Percentiles rank a stretch among this genome's conserved stretches.
Conservation (phyloP, 2,888 invertebrate species). For the Hyposoter dolosus region DNA sequence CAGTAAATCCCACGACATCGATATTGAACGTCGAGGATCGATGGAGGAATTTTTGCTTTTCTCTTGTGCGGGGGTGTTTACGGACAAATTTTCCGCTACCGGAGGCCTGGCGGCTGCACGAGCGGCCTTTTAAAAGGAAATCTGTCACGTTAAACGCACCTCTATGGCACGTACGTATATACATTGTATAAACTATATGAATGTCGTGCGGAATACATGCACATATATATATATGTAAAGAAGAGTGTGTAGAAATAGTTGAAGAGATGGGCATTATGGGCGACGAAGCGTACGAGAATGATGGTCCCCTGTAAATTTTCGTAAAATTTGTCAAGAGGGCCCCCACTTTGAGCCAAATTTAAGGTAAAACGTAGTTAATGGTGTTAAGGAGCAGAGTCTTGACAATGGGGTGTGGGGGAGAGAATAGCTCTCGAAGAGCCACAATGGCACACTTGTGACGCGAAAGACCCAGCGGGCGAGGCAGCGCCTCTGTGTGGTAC, state of each 20-base stretch:
- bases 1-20: neutral
- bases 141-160: slow-evolving; percentile 52
- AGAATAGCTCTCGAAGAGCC: slow-evolving; percentile 75
- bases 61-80: slow-evolving; percentile 52
- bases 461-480: slow-evolving; percentile 78
- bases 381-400: slow-evolving; percentile 81
- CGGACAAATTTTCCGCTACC: slow-evolving; percentile 63
- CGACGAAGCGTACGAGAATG: slow-evolving; percentile 73
- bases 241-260: slow-evolving; percentile 15
- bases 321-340: slow-evolving; percentile 84
- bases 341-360: slow-evolving; percentile 83
- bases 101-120: slow-evolving; percentile 63
- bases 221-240: neutral
- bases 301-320: slow-evolving; percentile 74
- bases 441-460: slow-evolving; percentile 84
- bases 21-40: neutral
- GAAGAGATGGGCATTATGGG: slow-evolving; percentile 70
- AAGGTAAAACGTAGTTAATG: slow-evolving; percentile 84
- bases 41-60: slow-evolving; percentile 19
- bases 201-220: neutral
- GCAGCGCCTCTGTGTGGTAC: slow-evolving; percentile 67
- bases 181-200: slow-evolving; percentile 1
- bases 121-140: slow-evolving; percentile 59
- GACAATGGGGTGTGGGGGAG: slow-evolving; percentile 75
- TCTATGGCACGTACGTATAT: slow-evolving; percentile 44